Evolutionary conservation across 2,888 invertebrate species (phyloP), one percentile per base, ranked within the genome.

Genomic region (Synanthedon andrenaeformis): DNA sequence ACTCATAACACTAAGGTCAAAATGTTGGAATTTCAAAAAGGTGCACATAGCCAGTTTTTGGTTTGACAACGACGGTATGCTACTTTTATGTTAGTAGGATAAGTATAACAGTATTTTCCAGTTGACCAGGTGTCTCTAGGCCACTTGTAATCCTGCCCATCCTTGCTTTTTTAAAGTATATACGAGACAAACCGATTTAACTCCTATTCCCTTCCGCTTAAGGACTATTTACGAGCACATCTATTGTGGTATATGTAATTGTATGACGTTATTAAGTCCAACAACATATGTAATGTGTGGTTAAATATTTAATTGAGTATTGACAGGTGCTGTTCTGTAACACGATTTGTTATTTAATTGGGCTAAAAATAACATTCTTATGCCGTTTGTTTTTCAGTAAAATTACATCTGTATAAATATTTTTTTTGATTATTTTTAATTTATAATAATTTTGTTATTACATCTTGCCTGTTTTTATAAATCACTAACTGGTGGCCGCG

Each of bases 61-160:
- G 23, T 23, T 23, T 23, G 23, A 23, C 23, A 23, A 23, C 23
- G 23, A 23, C 23, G 23, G 35, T 45, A 45, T 14, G n/a, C n/a
- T 45, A 45, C 14, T 45, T 45, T 45, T 45, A 45, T 45, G 45
- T 45, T 45, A 45, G 45, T 45, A 45, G 45, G n/a, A 45, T 45
- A n/a, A 45, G 8, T 14, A 14, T 45, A 45, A 45, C 45, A 13
- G 45, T 45, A 45, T n/a, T 45, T 49, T 49, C 57, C 55, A 57
- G 65, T 66, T 59, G 59, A 62, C 65, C 79, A 78, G 79, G 77
- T 79, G 67, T 58, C 55, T 58, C 52, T 53, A 54, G 53, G 45
- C n/a, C 45, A 45, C 6, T 45, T 45, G 45, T 8, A 45, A 45
- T 45, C 45, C 45, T 45, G 45, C 13, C 11, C 45, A 45, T 45